These are phyloP conservation scores for Pseudochirops cupreus DNA, from an alignment of 2,797 vertebrate genomes.

Conservation along the genomic window DNA sequence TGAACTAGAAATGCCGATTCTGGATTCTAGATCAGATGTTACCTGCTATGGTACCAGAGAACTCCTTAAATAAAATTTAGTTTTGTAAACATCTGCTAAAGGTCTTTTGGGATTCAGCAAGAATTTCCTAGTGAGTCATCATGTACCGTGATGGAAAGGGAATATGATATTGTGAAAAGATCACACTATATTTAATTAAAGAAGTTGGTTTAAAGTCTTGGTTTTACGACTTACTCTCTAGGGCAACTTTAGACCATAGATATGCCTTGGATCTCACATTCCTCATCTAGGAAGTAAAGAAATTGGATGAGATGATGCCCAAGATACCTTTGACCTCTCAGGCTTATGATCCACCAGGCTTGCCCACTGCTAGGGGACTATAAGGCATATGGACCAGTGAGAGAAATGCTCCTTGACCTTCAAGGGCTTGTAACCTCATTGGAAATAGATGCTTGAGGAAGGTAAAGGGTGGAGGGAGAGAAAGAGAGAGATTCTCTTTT, in stretches of 20 bases:
- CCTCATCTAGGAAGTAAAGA: background rate
- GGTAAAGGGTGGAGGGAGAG: background rate
- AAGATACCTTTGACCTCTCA: background rate
- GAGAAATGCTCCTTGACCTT: background rate
- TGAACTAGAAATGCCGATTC: conserved; percentile 41
- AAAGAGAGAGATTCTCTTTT: background rate
- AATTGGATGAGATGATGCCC: background rate
- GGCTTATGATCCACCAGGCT: background rate
- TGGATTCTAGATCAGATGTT: background rate
- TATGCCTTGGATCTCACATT: background rate
- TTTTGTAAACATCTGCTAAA: conserved; percentile 54
- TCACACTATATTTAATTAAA: background rate
- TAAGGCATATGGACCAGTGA: conserved; percentile 25
- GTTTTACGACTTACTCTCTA: background rate
- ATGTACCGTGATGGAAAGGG: background rate
- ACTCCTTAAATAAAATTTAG: conserved; percentile 47
- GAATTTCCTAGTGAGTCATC: conserved; percentile 28
- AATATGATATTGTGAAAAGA: background rate
- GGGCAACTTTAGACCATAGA: background rate
- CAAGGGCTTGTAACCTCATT: background rate
- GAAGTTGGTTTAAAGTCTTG: background rate
- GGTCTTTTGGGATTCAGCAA: conserved; percentile 31
- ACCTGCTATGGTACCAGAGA: background rate
- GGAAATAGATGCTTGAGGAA: no score
- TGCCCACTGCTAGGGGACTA: conserved; percentile 10